Evolutionary conservation across 2,888 invertebrate genomes (phyloP).

Genomic region (Chironomus tentans): DNA sequence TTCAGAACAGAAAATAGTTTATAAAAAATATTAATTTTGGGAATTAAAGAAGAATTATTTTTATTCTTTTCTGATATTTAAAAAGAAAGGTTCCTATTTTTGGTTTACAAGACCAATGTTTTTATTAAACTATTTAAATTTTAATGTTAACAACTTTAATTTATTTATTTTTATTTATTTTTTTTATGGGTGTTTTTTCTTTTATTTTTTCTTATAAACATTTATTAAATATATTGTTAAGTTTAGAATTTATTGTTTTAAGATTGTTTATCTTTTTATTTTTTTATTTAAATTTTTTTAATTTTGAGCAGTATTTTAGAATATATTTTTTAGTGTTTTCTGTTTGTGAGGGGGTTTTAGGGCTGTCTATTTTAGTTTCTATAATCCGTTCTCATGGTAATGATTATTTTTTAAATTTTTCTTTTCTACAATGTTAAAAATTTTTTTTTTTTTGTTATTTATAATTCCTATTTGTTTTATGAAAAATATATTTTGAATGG

Average conservation of each 20-base stretch:
- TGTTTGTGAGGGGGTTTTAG: constrained; percentile 57
- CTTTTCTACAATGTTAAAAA: constrained; percentile 51
- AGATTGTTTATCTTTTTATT: constrained; percentile 47
- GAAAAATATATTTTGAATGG: constrained; percentile 47
- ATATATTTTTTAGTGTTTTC: constrained; percentile 53
- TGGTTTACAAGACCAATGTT: constrained; percentile 62
- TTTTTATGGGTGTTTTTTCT: constrained; percentile 45
- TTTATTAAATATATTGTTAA: constrained; percentile 51
- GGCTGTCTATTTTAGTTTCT: constrained; percentile 51
- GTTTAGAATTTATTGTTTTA: constrained; percentile 53
- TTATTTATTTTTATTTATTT: constrained; percentile 44
- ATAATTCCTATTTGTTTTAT: constrained; percentile 47
- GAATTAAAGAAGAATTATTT: constrained; percentile 52
- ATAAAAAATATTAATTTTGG: constrained; percentile 60
- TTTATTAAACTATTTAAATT: constrained; percentile 58
- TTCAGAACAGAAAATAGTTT: constrained; percentile 56
- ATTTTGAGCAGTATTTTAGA: constrained; percentile 48
- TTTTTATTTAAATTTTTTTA: constrained; percentile 43
- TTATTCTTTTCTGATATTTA: constrained; percentile 53
- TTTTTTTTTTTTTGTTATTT: constrained; percentile 45
- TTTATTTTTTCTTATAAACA: constrained; percentile 50
- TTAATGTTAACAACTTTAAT: constrained; percentile 46
- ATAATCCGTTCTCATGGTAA: constrained; percentile 54
- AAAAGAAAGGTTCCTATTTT: constrained; percentile 48
- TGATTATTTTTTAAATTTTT: constrained; percentile 54